phyloP scores from a whole-genome alignment of 2,113 vertebrate genomes.

The Rhea americana region DNA sequence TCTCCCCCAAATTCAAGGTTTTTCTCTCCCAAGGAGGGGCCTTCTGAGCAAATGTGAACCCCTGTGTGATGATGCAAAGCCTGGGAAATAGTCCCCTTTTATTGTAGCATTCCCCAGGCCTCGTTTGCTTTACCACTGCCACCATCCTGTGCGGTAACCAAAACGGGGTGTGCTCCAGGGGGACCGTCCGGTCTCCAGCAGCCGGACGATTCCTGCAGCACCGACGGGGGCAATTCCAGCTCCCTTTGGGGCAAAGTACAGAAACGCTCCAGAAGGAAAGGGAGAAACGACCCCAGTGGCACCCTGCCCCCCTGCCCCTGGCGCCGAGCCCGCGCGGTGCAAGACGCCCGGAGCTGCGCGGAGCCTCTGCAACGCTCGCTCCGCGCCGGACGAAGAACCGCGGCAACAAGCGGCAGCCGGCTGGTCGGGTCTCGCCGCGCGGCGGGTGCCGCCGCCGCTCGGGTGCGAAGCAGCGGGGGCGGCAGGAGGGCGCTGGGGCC shows the following conservation, averaged over 20 bases:
- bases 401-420: background rate
- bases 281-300: rapidly evolving
- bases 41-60: background rate
- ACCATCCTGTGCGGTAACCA: background rate
- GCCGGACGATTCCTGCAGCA: background rate
- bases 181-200: background rate
- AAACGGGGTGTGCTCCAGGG: rapidly evolving
- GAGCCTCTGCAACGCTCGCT: background rate
- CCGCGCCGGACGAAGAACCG: rapidly evolving
- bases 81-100: background rate
- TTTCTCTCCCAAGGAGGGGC: background rate
- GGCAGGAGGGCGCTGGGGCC: background rate
- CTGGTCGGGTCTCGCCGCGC: rapidly evolving
- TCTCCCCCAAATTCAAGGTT: background rate
- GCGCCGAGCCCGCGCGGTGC: background rate
- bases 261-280: background rate
- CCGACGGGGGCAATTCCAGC: rapidly evolving
- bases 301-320: rapidly evolving
- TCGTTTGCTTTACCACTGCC: background rate
- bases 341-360: background rate
- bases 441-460: background rate
- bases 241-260: background rate
- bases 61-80: background rate
- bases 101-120: background rate
- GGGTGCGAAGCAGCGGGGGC: background rate